A percentile compares a stretch with the other conserved stretches of the same genome.
Conservation (phyloP, 2,113 vertebrate genomes). For the Bagarius yarrelli region DNA sequence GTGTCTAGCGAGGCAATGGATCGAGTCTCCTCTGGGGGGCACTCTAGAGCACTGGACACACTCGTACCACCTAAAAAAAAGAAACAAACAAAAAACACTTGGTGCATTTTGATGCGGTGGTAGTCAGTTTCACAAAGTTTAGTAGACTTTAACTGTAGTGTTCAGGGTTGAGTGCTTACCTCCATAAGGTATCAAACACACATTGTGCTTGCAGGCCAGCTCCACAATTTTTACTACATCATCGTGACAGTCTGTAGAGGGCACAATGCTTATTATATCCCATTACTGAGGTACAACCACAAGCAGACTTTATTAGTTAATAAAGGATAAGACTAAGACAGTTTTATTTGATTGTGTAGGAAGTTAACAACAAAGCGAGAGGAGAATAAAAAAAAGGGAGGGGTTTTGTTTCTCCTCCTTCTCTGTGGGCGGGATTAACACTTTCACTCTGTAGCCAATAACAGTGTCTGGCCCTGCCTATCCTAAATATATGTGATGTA, state of each 20-base stretch:
- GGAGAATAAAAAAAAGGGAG: slow-evolving; percentile 6
- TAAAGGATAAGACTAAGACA: background rate
- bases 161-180: slow-evolving; percentile 74
- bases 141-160: background rate
- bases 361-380: background rate
- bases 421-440: background rate
- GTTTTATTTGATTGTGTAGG: background rate
- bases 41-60: slow-evolving; percentile 91
- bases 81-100: background rate
- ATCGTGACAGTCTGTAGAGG: slow-evolving; percentile 83
- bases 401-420: background rate
- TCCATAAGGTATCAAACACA: slow-evolving; percentile 96
- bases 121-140: background rate
- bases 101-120: background rate
- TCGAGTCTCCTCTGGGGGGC: slow-evolving; percentile 90
- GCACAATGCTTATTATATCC: slow-evolving; percentile 15
- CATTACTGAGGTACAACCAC: background rate
- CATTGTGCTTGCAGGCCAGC: slow-evolving; percentile 89
- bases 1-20: slow-evolving; percentile 94
- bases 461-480: background rate
- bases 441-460: slow-evolving; percentile 17
- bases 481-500: background rate
- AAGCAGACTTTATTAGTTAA: background rate
- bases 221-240: slow-evolving; percentile 95
- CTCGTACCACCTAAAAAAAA: slow-evolving; percentile 87